phyloP scores from a whole-genome alignment of 2,888 invertebrate species.

The Scaptodrosophila latifasciaeformis region DNA sequence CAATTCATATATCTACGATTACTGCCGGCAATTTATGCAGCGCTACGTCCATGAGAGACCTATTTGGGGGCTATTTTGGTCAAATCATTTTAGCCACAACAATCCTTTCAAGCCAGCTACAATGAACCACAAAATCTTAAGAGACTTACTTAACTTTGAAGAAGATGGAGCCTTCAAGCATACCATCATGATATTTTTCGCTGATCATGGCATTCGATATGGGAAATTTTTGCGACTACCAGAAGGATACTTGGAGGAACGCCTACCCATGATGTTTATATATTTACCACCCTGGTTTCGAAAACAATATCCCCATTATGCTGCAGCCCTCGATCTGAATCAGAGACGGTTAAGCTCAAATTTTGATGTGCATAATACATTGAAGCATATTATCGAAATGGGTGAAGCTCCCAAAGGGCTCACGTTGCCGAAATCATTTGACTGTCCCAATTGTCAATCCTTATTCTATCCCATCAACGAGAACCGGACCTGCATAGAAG shows the following conservation, averaged over 20 bases:
- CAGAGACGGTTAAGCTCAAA: constrained; percentile 81
- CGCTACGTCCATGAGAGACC: constrained; percentile 78
- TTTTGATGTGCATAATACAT: constrained; percentile 82
- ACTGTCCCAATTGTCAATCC: constrained; percentile 80
- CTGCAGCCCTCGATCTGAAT: constrained; percentile 78
- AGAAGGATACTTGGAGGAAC: constrained; percentile 84
- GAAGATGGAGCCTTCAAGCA: constrained; percentile 78
- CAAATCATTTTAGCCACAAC: constrained; percentile 83
- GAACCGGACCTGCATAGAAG: constrained; percentile 80
- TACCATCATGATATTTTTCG: constrained; percentile 82
- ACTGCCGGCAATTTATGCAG: constrained; percentile 80
- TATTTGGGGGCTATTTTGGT: constrained; percentile 85
- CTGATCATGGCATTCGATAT: constrained; percentile 85
- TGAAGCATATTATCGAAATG: constrained; percentile 78
- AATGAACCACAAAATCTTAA: constrained; percentile 79
- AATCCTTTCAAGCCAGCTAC: constrained; percentile 79
- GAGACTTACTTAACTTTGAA: constrained; percentile 78
- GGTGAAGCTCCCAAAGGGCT: constrained; percentile 68
- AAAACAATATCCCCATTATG: constrained; percentile 76
- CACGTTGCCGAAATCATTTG: constrained; percentile 68
- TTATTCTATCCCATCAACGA: constrained; percentile 78
- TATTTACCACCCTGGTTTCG: constrained; percentile 80
- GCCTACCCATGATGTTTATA: constrained; percentile 83
- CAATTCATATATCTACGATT: constrained; percentile 80
- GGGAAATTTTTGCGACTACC: constrained; percentile 79